Evolutionary conservation across 2,888 invertebrate genomes (phyloP), one percentile per base, ranked within the genome.

Genomic region (Drosophila pegasa): DNA sequence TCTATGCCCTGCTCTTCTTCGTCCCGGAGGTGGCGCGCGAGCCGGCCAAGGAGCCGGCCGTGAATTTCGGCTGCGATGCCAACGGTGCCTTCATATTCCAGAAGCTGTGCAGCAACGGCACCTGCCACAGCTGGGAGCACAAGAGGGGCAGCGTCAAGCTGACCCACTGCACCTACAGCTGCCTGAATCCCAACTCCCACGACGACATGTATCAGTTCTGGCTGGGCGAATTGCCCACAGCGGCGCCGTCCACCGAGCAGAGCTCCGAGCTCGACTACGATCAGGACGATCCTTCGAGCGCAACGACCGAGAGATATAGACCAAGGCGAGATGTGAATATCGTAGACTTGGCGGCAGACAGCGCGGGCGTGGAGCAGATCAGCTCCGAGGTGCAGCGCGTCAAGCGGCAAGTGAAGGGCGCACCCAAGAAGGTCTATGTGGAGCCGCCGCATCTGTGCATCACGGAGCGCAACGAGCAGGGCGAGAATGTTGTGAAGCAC

Each of bases 31-130:
- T 95, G 52, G 93, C 94, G 78, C 93, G 95, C 69, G 93, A 94
- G 80, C 93, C 94, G 85, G 93, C 94, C 70, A 74, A 81, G 56
- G 65, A 91, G 66, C 95, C 95, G 3, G 92, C 93, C 40, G 95
- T 96, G 3, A 93, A 94, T 81, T 96, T 97, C 87, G 94, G 94
- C 87, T 97, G 96, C 91, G 94, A 96, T 87, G 93, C 93, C 31
- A 92, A 93, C 60, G 96, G 96, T 33, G 96, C 95, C 1, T 93
- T 94, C 50, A 94, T 97, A 48, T 94, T 95, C 89, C 96, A 96
- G 91, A 95, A 96, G 90, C 94, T 95, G 48, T 96, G 96, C 22
- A 94, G 94, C 75, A 94, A 94, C 64, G 93, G 93, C 89, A 94
- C 93, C 3, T 96, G 96, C 88, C 94, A 95, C 87, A 93, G 94